A percentile compares a stretch with the other conserved stretches of the same genome.
These are phyloP conservation scores for Probosciger aterrimus DNA, from an alignment of 2,113 vertebrate genomes.

Conservation along the genomic window DNA sequence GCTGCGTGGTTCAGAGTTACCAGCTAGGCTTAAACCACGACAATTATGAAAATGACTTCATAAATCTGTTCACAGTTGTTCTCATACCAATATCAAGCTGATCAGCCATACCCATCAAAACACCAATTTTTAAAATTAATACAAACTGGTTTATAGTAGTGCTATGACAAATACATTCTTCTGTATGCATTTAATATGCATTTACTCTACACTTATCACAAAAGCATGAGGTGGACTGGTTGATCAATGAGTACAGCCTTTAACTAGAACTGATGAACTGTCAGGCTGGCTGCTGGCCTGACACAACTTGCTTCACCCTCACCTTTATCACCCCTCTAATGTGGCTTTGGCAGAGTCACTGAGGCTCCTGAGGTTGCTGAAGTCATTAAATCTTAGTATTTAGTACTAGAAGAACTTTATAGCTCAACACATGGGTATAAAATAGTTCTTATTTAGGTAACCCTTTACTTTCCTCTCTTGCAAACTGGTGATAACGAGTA, in stretches of 20 bases:
- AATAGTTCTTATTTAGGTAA: not conserved
- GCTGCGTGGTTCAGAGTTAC: no score
- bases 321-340: not conserved
- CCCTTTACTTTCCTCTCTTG: not conserved
- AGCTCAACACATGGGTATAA: not conserved
- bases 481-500: not conserved
- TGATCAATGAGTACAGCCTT: not conserved
- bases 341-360: not conserved
- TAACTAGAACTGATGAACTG: not conserved
- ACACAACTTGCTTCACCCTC: not conserved
- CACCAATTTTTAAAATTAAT: not conserved
- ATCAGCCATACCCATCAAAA: not conserved
- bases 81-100: not conserved
- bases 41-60: not conserved
- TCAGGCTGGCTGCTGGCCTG: not conserved
- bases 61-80: not conserved
- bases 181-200: not conserved
- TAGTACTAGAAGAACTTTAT: not conserved
- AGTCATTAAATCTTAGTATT: not conserved
- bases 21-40: no score
- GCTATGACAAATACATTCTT: not conserved
- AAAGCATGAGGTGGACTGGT: rapidly evolving
- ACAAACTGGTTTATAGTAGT: not conserved
- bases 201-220: not conserved
- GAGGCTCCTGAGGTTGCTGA: not conserved